Evolutionary conservation across 2,888 invertebrate genomes (phyloP).

Genomic region (Urechis unicinctus): DNA sequence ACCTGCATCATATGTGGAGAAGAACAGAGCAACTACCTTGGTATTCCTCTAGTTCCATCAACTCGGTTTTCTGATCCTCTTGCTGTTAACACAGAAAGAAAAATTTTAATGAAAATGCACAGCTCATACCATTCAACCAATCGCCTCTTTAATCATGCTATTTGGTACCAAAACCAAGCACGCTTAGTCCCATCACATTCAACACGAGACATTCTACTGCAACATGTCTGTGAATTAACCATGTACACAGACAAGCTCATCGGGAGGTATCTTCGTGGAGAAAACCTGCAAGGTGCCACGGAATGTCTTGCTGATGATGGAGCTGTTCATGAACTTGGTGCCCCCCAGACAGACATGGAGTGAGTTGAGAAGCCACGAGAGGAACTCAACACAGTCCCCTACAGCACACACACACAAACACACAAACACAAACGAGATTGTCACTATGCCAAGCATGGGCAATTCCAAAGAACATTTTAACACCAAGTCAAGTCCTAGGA

Average conservation of each 20-base stretch:
- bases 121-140: not conserved
- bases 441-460: too few species aligned
- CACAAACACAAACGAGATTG: too few species aligned
- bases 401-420: too few species aligned
- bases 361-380: conserved; percentile 97
- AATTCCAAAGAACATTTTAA: too few species aligned
- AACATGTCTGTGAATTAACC: not conserved
- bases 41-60: conserved; percentile 77
- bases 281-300: conserved; percentile 58
- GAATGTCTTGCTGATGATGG: conserved; percentile 92
- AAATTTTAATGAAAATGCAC: not conserved
- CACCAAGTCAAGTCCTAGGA: too few species aligned
- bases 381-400: conserved; percentile 95
- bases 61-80: conserved; percentile 75
- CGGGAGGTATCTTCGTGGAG: conserved; percentile 78
- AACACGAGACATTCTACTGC: too few species aligned
- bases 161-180: too few species aligned
- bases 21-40: conserved; percentile 53
- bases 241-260: conserved; percentile 59
- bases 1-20: too few species aligned
- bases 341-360: conserved; percentile 84
- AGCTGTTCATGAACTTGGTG: conserved; percentile 67
- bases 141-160: too few species aligned
- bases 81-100: conserved; percentile 55
- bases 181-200: too few species aligned